Evolutionary conservation across 2,888 invertebrate species (phyloP).

Genomic region (Amphipyra berbera): DNA sequence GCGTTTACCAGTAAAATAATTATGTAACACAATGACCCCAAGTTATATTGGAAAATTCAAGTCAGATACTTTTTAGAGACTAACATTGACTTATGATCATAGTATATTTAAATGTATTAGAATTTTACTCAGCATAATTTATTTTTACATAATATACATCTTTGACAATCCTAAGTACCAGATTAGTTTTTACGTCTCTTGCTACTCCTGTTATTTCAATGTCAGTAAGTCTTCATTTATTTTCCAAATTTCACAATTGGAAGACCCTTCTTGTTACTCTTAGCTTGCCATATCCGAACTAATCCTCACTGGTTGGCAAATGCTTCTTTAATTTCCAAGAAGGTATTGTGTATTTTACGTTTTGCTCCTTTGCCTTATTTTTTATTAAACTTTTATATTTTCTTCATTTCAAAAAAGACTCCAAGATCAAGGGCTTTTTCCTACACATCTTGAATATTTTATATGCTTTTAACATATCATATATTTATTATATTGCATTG

Average conservation of each 20-base stretch:
- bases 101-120: constrained; percentile 1
- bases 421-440: not conserved
- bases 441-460: constrained; percentile 1
- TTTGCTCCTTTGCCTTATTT: not conserved
- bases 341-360: too few relatives aligned
- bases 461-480: constrained; percentile 5
- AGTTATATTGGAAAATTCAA: constrained; percentile 12
- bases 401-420: constrained; percentile 1
- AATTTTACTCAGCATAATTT: constrained; percentile 25
- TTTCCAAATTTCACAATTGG: not conserved
- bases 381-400: not conserved
- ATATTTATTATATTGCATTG: not conserved
- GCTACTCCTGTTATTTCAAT: constrained; percentile 5
- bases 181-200: constrained; percentile 7
- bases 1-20: constrained; percentile 25
- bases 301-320: not conserved
- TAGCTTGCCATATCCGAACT: not conserved
- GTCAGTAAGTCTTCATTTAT: not conserved
- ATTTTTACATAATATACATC: constrained; percentile 19
- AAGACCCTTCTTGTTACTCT: not conserved
- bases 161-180: constrained; percentile 3
- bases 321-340: not conserved
- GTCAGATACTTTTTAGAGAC: constrained; percentile 11
- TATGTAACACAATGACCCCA: not conserved
- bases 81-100: constrained; percentile 3